Evolutionary conservation across 1,140 invertebrate genomes (phyloP), one percentile per base, ranked within the genome.

Genomic region (Maconellicoccus hirsutus): DNA sequence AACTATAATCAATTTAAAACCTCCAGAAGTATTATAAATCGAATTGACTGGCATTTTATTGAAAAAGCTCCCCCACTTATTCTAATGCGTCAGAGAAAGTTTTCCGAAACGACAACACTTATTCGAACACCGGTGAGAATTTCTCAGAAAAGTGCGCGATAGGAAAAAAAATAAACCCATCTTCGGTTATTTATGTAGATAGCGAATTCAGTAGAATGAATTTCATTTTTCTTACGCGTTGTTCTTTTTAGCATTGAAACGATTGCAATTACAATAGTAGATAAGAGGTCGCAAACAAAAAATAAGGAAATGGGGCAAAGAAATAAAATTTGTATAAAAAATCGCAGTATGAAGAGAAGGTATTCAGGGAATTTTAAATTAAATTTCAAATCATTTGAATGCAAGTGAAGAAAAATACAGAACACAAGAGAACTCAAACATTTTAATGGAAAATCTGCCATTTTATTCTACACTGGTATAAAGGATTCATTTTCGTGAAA

Each of bases 151-250:
- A 33, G 29, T 33, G 29, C 16, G 42, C 42, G 42, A 19, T 8
- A 52, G n/a, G n/a, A 52, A 52, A 16, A 52, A 52, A 52, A 52
- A 52, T 52, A 52, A 52, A 52, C 42, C 42, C 42, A 19, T 52
- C 42, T 52, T 52, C 42, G 42, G 42, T 52, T 52, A 52, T 52
- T 52, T 52, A 52, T 52, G 42, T 52, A 52, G 42, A 52, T 52
- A 19, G 42, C 42, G 42, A 52, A 52, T 52, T 8, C 42, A 3
- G 10, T 52, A 52, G 42, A 52, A 52, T 16, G 42, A 52, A 52
- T 52, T 52, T 52, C 42, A 52, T 52, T 52, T 52, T 52, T 52
- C 42, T 52, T 52, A 52, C 42, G 42, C 42, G 42, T 52, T 52
- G 42, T 52, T 52, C 42, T 52, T 19, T 19, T 52, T 19, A 19